Base-by-base conservation (phyloP, 2,888 invertebrate genomes). In the Calameuta filiformis region DNA sequence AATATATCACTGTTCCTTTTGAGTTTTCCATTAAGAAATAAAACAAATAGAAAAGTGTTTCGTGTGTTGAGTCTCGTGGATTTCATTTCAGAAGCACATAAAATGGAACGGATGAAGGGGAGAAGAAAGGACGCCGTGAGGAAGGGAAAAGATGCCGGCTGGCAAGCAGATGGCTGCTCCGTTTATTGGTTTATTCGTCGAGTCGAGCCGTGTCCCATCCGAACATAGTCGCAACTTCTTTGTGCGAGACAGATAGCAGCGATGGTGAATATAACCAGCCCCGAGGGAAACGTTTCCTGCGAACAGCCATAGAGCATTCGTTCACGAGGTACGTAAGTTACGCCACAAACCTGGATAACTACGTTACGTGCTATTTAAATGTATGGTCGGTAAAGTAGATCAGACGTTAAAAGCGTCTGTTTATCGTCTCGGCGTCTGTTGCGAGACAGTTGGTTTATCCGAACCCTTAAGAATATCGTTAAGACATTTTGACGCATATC, bases 101-200 rank as follows among this genome's bases (percentile, higher is more conserved):
- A 90, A 90, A 90, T 87, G 86, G 85, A 86, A 83, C 83, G 80
- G 74, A 68, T 68, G 80, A 75, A 84, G 83, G 81, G 84, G 85
- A 81, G 83, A 83, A 35, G 78, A 56, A 78, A 77, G 74, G 81
- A 79, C 81, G 76, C 81, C 79, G 80, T 76, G 82, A 81, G 83
- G 83, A 81, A 81, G 78, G 82, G 83, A 82, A 87, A 84, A 86
- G 84, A 88, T 89, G 89, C 90, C 90, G 91, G 90, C 90, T 90
- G 91, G 89, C 87, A 86, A 90, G 91, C 91, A 91, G 91, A 91
- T 91, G 91, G 90, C 89, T 89, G 89, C 88, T 85, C 86, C 90
- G 90, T 91, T 91, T 91, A 91, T 91, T 91, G 91, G 91, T 91
- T 90, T 90, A 90, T 89, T 91, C 89, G 89, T 87, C 85, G 86